A percentile compares a stretch with the other conserved stretches of the same genome.
Conservation (phyloP, 2,113 vertebrate species). For the Harpagus bidentatus region DNA sequence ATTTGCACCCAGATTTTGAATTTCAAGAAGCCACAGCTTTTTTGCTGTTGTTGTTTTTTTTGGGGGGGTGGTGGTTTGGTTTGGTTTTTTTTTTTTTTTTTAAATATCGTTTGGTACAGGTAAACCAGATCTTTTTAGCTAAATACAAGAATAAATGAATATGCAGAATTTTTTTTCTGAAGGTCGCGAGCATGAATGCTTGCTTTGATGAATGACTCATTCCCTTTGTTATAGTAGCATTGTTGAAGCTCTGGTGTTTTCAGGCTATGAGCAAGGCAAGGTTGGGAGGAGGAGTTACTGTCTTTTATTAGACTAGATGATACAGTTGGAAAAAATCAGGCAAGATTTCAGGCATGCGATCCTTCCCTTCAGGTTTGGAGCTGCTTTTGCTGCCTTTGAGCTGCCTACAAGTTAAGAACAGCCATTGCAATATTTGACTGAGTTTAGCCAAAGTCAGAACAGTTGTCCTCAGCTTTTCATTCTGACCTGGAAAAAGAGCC, state of each 20-base stretch:
- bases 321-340: slow-evolving; percentile 14
- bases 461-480: neutral
- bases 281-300: slow-evolving; percentile 53
- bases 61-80: too few species aligned
- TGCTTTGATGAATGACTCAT: slow-evolving; percentile 52
- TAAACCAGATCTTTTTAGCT: neutral
- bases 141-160: slow-evolving; percentile 7
- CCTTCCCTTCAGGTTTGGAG: slow-evolving; percentile 22
- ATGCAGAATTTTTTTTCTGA: neutral
- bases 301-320: slow-evolving; percentile 54
- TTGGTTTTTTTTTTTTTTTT: neutral
- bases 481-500: neutral
- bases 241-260: slow-evolving; percentile 50
- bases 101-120: neutral
- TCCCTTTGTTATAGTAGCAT: slow-evolving; percentile 48
- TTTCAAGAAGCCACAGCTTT: neutral
- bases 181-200: neutral
- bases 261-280: slow-evolving; percentile 44
- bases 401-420: neutral
- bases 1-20: neutral
- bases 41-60: too few species aligned
- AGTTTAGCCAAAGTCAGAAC: neutral
- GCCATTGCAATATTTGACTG: neutral
- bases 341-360: neutral
- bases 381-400: slow-evolving; percentile 1